These are phyloP conservation scores for Onychomys torridus DNA, from an alignment of 2,797 vertebrate species.

Conservation along the genomic window DNA sequence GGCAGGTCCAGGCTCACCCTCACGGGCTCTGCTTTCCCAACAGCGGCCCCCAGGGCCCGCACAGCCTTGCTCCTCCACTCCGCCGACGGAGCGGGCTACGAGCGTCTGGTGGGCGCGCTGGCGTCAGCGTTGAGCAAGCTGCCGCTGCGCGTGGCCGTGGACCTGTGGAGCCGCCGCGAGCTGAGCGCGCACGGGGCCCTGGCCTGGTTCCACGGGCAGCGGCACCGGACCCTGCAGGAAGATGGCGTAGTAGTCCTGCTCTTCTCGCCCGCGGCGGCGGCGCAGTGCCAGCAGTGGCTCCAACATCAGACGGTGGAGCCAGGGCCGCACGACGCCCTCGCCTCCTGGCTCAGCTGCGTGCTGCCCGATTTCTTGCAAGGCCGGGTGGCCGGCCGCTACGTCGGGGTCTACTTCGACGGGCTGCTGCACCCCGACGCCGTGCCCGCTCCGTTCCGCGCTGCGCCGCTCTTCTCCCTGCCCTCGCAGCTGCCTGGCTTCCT, in stretches of 20 bases:
- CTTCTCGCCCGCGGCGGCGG: conserved; percentile 90
- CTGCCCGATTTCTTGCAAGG: conserved; percentile 91
- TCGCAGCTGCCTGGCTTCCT: conserved; percentile 90
- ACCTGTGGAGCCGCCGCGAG: conserved; percentile 91
- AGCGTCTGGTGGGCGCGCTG: conserved; percentile 88
- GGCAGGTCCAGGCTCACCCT: background rate
- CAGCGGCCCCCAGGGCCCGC: conserved; percentile 85
- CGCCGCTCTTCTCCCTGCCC: conserved; percentile 91
- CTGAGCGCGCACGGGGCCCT: conserved; percentile 89
- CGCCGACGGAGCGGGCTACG: conserved; percentile 85
- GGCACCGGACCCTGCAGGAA: conserved; percentile 87
- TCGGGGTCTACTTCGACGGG: conserved; percentile 91
- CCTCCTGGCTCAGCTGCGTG: conserved; percentile 91
- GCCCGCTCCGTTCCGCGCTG: conserved; percentile 89
- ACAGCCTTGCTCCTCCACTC: conserved; percentile 92
- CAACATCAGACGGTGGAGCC: background rate
- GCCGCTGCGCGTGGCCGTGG: conserved; percentile 90
- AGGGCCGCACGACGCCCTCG: conserved; percentile 87
- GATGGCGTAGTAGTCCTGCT: conserved; percentile 92
- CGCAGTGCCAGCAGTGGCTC: conserved; percentile 86
- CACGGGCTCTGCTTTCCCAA: conserved; percentile 75
- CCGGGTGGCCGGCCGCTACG: conserved; percentile 88
- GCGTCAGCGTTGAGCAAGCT: conserved; percentile 89
- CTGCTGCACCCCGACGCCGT: conserved; percentile 80
- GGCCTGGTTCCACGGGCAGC: conserved; percentile 94